A percentile compares a stretch with the other conserved stretches of the same genome.
These are phyloP conservation scores for Synanthedon andrenaeformis DNA, from an alignment of 2,888 invertebrate genomes.

Conservation along the genomic window DNA sequence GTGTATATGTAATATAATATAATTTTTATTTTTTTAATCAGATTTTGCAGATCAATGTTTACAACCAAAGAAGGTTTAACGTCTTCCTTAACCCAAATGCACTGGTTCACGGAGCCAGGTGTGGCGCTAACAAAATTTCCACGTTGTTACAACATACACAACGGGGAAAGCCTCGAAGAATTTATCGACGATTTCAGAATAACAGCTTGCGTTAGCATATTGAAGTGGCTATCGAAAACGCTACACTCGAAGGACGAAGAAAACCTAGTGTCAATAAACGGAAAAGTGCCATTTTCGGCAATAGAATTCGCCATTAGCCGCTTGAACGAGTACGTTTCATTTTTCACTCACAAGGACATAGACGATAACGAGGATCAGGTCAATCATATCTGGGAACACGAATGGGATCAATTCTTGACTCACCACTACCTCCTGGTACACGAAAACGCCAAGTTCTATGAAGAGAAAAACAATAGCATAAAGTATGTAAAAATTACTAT, in stretches of 20 bases:
- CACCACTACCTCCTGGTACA: conserved; percentile 77
- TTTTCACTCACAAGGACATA: conserved; percentile 80
- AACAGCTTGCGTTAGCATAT: conserved; percentile 86
- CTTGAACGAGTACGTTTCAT: conserved; percentile 81
- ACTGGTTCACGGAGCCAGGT: conserved; percentile 87
- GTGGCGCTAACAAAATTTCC: conserved; percentile 86
- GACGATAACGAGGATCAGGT: conserved; percentile 77
- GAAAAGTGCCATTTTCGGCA: conserved; percentile 79
- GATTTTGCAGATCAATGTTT: conserved; percentile 88
- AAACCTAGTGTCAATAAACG: conserved; percentile 65
- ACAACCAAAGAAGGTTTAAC: conserved; percentile 94
- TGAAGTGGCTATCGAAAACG: conserved; percentile 80
- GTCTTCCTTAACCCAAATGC: conserved; percentile 81
- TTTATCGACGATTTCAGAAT: conserved; percentile 91
- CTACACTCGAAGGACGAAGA: conserved; percentile 68
- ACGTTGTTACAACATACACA: conserved; percentile 86
- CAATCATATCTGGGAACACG: conserved; percentile 81
- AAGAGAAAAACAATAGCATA: conserved; percentile 43
- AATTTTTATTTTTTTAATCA: conserved; percentile 62
- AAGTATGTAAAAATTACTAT: conserved; percentile 24
- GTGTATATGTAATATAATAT: neutral
- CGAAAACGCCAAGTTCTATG: conserved; percentile 67
- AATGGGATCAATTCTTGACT: conserved; percentile 89
- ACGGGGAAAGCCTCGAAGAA: conserved; percentile 83
- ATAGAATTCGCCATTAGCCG: conserved; percentile 86